Base-by-base conservation (phyloP, 2,888 invertebrate genomes). In the Parnassius glacialis region DNA sequence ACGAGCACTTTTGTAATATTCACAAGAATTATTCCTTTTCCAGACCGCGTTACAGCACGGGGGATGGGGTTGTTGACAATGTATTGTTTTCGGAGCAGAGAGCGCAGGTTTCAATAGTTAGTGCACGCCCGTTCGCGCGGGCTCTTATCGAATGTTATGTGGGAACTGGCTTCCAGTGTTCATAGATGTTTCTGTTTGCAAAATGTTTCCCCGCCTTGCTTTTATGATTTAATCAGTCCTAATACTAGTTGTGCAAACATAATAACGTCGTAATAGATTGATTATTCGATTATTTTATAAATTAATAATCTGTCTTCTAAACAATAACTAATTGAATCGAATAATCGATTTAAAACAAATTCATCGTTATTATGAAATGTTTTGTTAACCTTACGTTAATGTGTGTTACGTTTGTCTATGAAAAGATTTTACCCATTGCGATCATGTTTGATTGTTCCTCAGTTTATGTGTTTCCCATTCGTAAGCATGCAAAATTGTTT, bases 61-160 rank as follows among this genome's bases (percentile, higher is more conserved):
- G 58, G 51, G 43, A 48, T 9, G 41, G 16, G 44, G 44, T 44
- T 34, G 44, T 59, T 50, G 43, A 52, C 43, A 42, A 13, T 58
- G 43, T 43, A 44, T 52, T 44, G 50, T 58, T 54, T 54, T 54
- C 16, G 55, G 59, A 41, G 54, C 56, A 54, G 59, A 34, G 43
- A 41, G 10, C 58, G 41, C 52, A 16, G 59, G 16, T 48, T 44
- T 34, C 41, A 55, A 55, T 44, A 58, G 63, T 59, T 59, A 63
- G 58, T 59, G 59, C 42, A 12, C n/a, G 47, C 13, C 47, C 43
- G 43, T 1, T 47, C 47, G n/a, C 47, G 13, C 13, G 48, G 13
- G 48, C 48, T 48, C 48, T 13, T 48, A 13, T 9, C 48, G 13
- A 48, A 48, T 48, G 48, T 48, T 48, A 48, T n/a, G 48, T 48